These are phyloP conservation scores for Austrolebias charrua DNA, from an alignment of 2,797 vertebrate genomes.

Conservation along the genomic window DNA sequence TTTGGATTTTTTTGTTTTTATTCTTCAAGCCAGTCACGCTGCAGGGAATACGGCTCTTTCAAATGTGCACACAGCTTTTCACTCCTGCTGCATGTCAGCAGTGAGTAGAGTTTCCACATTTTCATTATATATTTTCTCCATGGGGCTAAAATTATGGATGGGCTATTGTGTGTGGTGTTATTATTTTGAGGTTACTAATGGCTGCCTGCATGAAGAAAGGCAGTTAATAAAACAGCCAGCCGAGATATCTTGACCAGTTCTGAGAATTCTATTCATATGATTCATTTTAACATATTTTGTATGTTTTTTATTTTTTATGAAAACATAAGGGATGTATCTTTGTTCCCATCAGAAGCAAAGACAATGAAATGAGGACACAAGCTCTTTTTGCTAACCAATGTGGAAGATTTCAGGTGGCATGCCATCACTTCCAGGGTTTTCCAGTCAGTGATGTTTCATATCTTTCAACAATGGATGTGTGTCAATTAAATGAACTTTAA, in stretches of 20 bases:
- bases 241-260: conserved; percentile 37
- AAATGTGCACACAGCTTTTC: conserved; percentile 29
- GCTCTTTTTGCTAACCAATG: too few relatives aligned
- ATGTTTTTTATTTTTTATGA: too few relatives aligned
- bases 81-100: conserved; percentile 19
- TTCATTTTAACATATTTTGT: too few relatives aligned
- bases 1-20: conserved; percentile 17
- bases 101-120: conserved; percentile 29
- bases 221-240: conserved; percentile 57
- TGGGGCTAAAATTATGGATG: conserved; percentile 20
- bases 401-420: too few relatives aligned
- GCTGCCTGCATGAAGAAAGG: conserved; percentile 40
- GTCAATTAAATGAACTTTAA: too few relatives aligned
- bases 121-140: conserved; percentile 20
- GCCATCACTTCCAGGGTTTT: too few relatives aligned
- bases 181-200: conserved; percentile 53
- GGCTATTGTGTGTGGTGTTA: conserved; percentile 38
- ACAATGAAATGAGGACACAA: too few relatives aligned
- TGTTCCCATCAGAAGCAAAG: too few relatives aligned
- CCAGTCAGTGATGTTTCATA: too few relatives aligned
- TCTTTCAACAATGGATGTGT: too few relatives aligned
- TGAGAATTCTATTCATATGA: conserved; percentile 4
- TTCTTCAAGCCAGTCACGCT: conserved; percentile 17
- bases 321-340: too few relatives aligned
- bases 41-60: conserved; percentile 13